Conservation (phyloP, 35 echinoderm and acorn worm species). For the Patiria miniata region DNA sequence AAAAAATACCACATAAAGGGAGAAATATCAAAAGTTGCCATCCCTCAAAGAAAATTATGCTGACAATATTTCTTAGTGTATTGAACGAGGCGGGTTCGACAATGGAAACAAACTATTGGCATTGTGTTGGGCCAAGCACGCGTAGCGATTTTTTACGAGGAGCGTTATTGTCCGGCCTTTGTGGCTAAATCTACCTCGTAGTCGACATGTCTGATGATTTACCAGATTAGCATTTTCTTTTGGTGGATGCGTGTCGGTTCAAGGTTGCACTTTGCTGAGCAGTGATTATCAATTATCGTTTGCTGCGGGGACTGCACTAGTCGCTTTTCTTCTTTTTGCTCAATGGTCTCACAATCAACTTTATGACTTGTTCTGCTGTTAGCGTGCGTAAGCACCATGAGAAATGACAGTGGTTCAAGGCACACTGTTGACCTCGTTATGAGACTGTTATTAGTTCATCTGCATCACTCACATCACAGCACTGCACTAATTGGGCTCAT, state of each 20-base stretch:
- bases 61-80: not conserved
- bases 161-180: not conserved
- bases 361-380: not conserved
- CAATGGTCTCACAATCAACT: not conserved
- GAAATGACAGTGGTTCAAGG: not conserved
- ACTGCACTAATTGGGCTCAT: too few species aligned
- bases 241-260: conserved; percentile 20
- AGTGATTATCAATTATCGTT: not conserved
- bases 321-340: not conserved
- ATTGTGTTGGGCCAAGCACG: not conserved
- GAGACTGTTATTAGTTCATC: not conserved
- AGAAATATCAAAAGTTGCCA: not conserved
- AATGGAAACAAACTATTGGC: not conserved
- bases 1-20: not conserved
- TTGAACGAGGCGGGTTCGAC: not conserved
- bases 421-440: not conserved
- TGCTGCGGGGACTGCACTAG: not conserved
- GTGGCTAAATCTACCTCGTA: not conserved
- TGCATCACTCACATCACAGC: not conserved
- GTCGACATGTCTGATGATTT: not conserved
- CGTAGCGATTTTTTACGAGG: conserved; percentile 3
- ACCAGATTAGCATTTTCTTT: not conserved
- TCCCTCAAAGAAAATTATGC: conserved; percentile 4
- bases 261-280: not conserved
- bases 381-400: not conserved